Percentiles rank a stretch among this genome's conserved stretches.
phyloP scores from a whole-genome alignment of 1,140 invertebrate genomes.

The Nasonia vitripennis region DNA sequence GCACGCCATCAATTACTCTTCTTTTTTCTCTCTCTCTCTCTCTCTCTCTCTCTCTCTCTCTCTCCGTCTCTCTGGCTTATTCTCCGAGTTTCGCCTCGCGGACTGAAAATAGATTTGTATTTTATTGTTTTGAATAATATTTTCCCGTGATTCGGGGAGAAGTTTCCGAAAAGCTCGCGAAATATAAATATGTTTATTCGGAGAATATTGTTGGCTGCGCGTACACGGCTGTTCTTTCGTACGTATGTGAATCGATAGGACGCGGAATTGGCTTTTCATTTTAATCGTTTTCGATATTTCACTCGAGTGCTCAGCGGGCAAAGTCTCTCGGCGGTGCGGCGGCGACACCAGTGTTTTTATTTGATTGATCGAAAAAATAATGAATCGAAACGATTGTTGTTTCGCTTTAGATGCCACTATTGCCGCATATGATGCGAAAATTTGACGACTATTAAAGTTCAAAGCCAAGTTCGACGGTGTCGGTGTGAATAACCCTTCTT shows the following conservation, averaged over 20 bases:
- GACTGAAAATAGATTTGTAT: not conserved
- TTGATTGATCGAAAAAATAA: slow-evolving; percentile 18
- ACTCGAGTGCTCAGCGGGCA: not conserved
- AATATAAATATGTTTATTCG: not conserved
- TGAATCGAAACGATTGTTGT: not conserved
- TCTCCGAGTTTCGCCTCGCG: not conserved
- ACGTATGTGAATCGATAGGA: not conserved
- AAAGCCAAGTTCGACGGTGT: not conserved
- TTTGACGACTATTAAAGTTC: not conserved
- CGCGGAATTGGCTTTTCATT: not conserved
- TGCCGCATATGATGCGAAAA: not conserved
- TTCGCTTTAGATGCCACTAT: slow-evolving; percentile 47
- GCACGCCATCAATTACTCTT: slow-evolving; percentile 60
- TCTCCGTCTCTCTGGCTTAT: not conserved
- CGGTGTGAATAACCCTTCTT: too few species aligned
- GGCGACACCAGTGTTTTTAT: not conserved
- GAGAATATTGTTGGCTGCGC: not conserved
- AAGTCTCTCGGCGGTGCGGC: not conserved
- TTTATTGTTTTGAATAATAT: slow-evolving; percentile 2
- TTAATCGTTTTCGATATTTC: slow-evolving; percentile 6
- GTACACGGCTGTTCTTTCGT: not conserved
- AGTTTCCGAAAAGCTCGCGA: not conserved
- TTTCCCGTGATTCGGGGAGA: not conserved
- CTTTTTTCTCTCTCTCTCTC: slow-evolving; percentile 47
- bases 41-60: not conserved